Evolutionary conservation across 2,113 vertebrate genomes (phyloP).

Genomic region (Hemiprocne comata): DNA sequence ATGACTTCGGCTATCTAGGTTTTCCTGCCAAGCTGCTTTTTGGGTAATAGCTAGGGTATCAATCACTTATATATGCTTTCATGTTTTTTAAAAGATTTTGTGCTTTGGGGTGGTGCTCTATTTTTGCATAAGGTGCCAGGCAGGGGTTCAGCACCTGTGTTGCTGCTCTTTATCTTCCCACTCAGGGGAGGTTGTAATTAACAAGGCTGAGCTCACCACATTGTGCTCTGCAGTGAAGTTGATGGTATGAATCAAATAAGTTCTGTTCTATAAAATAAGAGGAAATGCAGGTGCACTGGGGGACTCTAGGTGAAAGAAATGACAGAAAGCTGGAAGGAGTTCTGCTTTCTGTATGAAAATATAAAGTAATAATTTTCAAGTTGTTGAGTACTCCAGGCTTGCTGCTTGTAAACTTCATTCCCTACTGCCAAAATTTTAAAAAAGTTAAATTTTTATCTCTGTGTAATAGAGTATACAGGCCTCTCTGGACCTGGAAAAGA

Average conservation of each 20-base stretch:
- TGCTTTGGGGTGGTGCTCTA: not conserved
- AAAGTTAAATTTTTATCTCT: not conserved
- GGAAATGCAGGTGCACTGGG: not conserved
- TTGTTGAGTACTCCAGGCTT: not conserved
- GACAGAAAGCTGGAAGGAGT: not conserved
- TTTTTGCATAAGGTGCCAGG: not conserved
- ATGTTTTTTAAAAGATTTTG: not conserved
- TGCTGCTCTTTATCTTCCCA: conserved; percentile 1
- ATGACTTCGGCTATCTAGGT: not conserved
- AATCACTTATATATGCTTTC: not conserved
- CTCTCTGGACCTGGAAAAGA: not conserved
- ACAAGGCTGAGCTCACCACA: not conserved
- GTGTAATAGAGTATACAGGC: not conserved
- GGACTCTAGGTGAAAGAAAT: not conserved
- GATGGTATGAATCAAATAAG: not conserved
- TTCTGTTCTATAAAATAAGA: not conserved
- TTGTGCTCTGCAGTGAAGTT: not conserved
- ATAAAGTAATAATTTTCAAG: not conserved
- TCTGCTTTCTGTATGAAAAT: not conserved
- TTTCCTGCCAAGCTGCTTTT: not conserved
- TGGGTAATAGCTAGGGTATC: not conserved
- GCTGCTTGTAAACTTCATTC: not conserved
- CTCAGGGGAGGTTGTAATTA: not conserved
- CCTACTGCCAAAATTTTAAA: not conserved
- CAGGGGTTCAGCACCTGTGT: not conserved